These are phyloP conservation scores for Pseudococcus longispinus DNA, from an alignment of 2,888 invertebrate species.

Conservation along the genomic window DNA sequence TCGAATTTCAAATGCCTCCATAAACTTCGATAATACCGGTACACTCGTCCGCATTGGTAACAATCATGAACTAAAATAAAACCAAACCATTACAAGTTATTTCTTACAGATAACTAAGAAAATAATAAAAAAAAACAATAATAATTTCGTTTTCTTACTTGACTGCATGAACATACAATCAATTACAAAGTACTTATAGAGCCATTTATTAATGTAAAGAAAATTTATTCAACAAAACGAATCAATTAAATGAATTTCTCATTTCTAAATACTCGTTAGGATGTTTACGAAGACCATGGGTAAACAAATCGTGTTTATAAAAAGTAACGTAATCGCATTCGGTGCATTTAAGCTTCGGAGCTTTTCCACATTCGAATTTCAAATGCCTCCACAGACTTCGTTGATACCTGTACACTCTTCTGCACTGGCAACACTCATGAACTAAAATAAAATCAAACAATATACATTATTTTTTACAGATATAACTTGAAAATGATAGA, in stretches of 20 bases:
- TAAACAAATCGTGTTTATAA: slow-evolving; percentile 62
- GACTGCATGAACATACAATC: too few species aligned
- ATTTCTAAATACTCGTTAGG: slow-evolving; percentile 51
- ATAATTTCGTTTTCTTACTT: too few species aligned
- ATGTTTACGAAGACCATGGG: slow-evolving; percentile 62
- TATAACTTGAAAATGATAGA: too few species aligned
- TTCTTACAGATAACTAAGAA: too few species aligned
- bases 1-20: slow-evolving; percentile 60
- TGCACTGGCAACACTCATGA: too few species aligned
- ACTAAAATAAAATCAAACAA: too few species aligned
- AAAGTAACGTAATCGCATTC: slow-evolving; percentile 63
- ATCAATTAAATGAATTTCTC: slow-evolving; percentile 24
- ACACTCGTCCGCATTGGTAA: slow-evolving; percentile 51
- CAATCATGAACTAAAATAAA: slow-evolving; percentile 36
- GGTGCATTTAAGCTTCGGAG: slow-evolving; percentile 63
- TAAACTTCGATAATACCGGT: slow-evolving; percentile 51
- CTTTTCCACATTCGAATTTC: slow-evolving; percentile 63
- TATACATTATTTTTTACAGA: too few species aligned
- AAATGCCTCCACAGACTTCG: too few species aligned
- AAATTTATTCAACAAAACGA: background rate
- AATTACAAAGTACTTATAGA: background rate
- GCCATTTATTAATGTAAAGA: background rate
- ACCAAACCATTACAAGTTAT: background rate
- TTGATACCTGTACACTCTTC: too few species aligned
- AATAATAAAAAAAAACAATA: too few species aligned